Percentiles rank a stretch among this genome's conserved stretches.
Evolutionary conservation across 2,888 invertebrate species (phyloP).

Genomic region (Rambutsinella grinnellia): DNA sequence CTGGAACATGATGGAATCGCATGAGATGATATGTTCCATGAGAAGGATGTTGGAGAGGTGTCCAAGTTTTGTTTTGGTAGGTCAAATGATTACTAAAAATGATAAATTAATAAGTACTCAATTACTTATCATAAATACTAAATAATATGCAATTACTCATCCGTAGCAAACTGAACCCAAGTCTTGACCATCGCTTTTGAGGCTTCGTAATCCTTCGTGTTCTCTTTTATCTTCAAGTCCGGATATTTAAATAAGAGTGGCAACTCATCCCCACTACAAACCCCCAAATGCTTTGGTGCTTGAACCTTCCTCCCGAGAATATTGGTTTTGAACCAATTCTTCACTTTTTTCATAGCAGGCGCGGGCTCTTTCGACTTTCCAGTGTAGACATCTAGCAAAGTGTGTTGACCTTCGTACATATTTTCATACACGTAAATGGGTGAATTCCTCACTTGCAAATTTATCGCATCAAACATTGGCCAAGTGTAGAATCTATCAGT

Average conservation of each 20-base stretch:
- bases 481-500: slow-evolving; percentile 51
- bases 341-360: slow-evolving; percentile 53
- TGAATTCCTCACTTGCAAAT: slow-evolving; percentile 41
- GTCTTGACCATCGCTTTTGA: slow-evolving; percentile 60
- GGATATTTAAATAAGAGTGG: slow-evolving; percentile 72
- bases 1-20: slow-evolving; percentile 29
- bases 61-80: slow-evolving; percentile 45
- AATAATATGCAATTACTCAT: slow-evolving; percentile 46
- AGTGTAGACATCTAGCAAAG: slow-evolving; percentile 71
- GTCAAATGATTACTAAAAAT: slow-evolving; percentile 12
- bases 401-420: slow-evolving; percentile 70
- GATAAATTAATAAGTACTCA: background rate
- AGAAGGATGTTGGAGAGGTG: slow-evolving; percentile 19
- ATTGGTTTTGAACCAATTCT: slow-evolving; percentile 61
- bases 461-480: slow-evolving; percentile 43
- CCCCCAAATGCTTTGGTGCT: slow-evolving; percentile 65
- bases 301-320: slow-evolving; percentile 54
- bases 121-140: background rate
- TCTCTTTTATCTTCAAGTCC: slow-evolving; percentile 65
- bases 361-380: slow-evolving; percentile 64
- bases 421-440: slow-evolving; percentile 72
- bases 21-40: slow-evolving; percentile 21
- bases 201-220: slow-evolving; percentile 54
- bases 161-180: slow-evolving; percentile 60
- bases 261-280: slow-evolving; percentile 73